Evolutionary conservation across 2,888 invertebrate genomes (phyloP), one percentile per base, ranked within the genome.

Genomic region (Torymus aiolomorphi): DNA sequence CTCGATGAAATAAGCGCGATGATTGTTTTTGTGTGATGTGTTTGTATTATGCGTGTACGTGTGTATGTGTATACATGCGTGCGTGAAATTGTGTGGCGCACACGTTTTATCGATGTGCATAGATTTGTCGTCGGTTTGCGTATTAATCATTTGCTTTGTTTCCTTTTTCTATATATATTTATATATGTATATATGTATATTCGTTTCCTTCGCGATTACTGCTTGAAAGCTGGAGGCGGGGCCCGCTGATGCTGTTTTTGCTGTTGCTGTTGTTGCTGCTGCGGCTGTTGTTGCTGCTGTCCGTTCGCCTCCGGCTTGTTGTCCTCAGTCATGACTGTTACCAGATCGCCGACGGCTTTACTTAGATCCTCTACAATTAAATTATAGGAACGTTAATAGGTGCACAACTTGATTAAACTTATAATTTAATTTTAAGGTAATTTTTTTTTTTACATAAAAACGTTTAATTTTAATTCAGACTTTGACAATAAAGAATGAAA

Each of bases 261-360:
- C 56, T 52, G 76, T 24, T 49, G 73, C 49, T 76, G 56, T 20
- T 75, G 62, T 24, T 63, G 71, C 20, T 77, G 76, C 57, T 77
- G 87, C 31, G n/a, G n/a, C 42, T 75, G 62, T 24, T 63, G 71
- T 20, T 77, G 76, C 57, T 77, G 87, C 31, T 88, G 88, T 57
- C 89, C 89, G 74, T 90, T 89, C 73, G 87, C 85, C 74, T 85
- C 87, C 66, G 85, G 78, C 54, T 80, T 83, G 75, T 78, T 83
- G 78, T 97, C 96, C 88, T 97, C 95, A 62, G 95, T 96, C 94
- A 97, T 97, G 73, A 96, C 97, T 65, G 96, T 96, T 83, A 97
- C 97, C 87, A 97, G 92, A 88, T 96, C 95, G 87, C 96, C 96
- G 85, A 97, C 96, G 80, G 96, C 97, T 90, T 95, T 94, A 78